Evolutionary conservation across 1,140 invertebrate genomes (phyloP), one percentile per base, ranked within the genome.

Genomic region (Neotoxoptera formosana): DNA sequence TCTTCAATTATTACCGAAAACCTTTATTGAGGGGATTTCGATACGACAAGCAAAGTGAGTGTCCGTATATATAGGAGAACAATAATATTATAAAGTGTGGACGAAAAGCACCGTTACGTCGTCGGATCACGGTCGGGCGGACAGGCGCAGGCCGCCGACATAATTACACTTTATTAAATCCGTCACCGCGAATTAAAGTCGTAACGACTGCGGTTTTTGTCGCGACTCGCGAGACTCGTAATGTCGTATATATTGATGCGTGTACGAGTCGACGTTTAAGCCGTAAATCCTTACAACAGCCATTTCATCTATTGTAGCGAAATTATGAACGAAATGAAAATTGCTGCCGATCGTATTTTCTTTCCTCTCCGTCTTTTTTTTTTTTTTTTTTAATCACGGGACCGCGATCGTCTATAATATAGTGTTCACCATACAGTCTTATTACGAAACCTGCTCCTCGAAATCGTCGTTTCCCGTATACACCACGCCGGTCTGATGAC

Each of bases 161-260:
- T 76, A 76, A 76, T 76, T 76, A 76, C 60, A 76, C n/a, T 76
- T 76, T 76, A 76, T 76, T n/a, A 76, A 76, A n/a, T n/a, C 60
- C 9, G 30, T n/a, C 60, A 76, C 6, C 60, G 14, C n/a, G 60
- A 76, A 76, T 76, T 76, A 7, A n/a, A 76, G 60, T 76, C 60
- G 30, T 76, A n/a, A 76, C 30, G 60, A 76, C 60, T 76, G 14
- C 30, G 6, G 60, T 9, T 76, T 67, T 76, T 76, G 60, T 76
- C 60, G 60, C 60, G n/a, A n/a, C 30, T 76, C 60, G 60, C 60
- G n/a, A n/a, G n/a, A 76, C 17, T n/a, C 30, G 21, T 53, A 53
- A 53, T 53, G 3, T 20, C 17, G 51, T 51, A 51, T 51, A n/a
- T n/a, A 51, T 51, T 51, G 51, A 51, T 20, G 20, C 51, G 60